Percentiles rank a stretch among this genome's conserved stretches.
phyloP scores from a whole-genome alignment of 1,140 invertebrate genomes.

The Wasmannia auropunctata region DNA sequence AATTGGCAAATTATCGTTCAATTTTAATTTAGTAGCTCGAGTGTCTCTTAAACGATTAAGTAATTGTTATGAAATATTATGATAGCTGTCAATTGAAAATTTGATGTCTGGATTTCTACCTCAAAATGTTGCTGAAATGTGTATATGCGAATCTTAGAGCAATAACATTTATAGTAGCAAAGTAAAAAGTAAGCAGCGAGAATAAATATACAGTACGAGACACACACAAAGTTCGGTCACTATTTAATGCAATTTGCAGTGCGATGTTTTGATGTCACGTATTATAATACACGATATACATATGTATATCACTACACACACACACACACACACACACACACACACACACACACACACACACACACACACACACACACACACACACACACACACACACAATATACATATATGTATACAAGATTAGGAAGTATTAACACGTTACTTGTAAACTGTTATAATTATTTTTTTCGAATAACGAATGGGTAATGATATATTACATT shows the following conservation, averaged over 20 bases:
- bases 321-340: no score
- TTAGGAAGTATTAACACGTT: no score
- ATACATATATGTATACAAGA: no score
- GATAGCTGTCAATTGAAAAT: conserved; percentile 52
- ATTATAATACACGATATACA: no score
- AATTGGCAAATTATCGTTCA: neutral
- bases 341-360: no score
- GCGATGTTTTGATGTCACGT: no score
- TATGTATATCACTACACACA: no score
- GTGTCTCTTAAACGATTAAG: neutral
- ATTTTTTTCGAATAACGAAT: no score
- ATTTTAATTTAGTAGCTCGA: neutral
- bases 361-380: no score
- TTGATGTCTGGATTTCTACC: conserved; percentile 43
- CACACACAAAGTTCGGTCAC: conserved; percentile 7
- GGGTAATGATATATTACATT: no score
- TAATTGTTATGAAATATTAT: conserved; percentile 31
- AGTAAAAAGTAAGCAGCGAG: conserved; percentile 65
- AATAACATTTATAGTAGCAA: conserved; percentile 68
- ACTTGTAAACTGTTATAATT: no score
- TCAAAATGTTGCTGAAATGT: conserved; percentile 49
- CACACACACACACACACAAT: no score
- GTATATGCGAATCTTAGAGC: conserved; percentile 56
- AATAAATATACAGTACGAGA: conserved; percentile 67
- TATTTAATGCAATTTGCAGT: neutral